These are phyloP conservation scores for Cydia strobilella DNA, from an alignment of 1,140 invertebrate species.

Conservation along the genomic window DNA sequence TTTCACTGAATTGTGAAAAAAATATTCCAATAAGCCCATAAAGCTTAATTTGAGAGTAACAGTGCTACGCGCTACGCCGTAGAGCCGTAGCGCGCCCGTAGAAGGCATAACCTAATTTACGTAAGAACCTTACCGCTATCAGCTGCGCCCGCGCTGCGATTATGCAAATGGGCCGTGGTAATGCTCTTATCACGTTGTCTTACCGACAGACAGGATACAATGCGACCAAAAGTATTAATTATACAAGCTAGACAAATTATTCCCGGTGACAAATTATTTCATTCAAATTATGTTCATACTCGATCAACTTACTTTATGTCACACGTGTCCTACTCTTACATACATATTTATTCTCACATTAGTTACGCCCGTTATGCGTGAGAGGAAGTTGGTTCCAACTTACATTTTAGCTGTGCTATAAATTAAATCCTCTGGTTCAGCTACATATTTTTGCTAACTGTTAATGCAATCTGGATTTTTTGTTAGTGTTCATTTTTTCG, in stretches of 20 bases:
- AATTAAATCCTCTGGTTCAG: too few species aligned
- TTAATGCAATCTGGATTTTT: too few species aligned
- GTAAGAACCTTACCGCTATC: conserved; percentile 78
- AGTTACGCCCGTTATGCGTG: too few species aligned
- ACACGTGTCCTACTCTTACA: too few species aligned
- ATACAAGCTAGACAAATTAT: neutral
- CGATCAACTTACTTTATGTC: neutral
- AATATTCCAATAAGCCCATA: conserved; percentile 41
- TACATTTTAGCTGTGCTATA: too few species aligned
- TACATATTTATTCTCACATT: too few species aligned
- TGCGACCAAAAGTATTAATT: conserved; percentile 35
- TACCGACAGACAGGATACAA: conserved; percentile 50
- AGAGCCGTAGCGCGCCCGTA: conserved; percentile 52
- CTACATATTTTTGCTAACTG: too few species aligned
- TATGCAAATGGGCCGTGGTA: conserved; percentile 74
- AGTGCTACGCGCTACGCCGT: conserved; percentile 46
- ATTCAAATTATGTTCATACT: neutral
- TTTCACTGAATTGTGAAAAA: too few species aligned
- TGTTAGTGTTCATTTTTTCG: too few species aligned
- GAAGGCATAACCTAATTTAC: conserved; percentile 64
- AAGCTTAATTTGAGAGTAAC: neutral
- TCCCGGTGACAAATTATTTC: neutral
- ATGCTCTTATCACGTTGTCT: conserved; percentile 73
- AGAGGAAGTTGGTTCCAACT: too few species aligned
- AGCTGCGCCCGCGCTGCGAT: conserved; percentile 66